These are phyloP conservation scores for Aspiorhynchus laticeps DNA, from an alignment of 2,113 vertebrate species.

Conservation along the genomic window DNA sequence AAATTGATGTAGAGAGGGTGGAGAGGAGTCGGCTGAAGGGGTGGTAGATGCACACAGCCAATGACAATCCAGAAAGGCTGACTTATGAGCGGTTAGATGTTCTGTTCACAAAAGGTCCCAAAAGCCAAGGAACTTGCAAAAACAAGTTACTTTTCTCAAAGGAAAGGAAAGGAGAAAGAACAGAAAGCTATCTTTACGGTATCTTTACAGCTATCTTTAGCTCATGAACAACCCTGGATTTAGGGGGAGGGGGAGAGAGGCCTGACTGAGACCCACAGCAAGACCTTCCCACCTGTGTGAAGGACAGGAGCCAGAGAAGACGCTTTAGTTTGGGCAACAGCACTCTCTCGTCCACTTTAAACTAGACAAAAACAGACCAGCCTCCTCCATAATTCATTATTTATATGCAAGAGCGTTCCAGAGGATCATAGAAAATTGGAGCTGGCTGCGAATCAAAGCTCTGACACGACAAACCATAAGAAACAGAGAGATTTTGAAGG, in stretches of 20 bases:
- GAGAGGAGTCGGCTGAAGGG: constrained; percentile 61
- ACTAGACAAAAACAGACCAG: background rate
- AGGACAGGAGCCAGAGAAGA: constrained; percentile 44
- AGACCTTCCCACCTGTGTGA: constrained; percentile 46
- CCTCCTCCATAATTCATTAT: constrained; percentile 62
- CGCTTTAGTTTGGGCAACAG: constrained; percentile 52
- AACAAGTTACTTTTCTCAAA: constrained; percentile 17
- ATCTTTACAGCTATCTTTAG: too few relatives aligned
- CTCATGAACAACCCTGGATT: constrained; percentile 11
- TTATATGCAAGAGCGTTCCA: constrained; percentile 62
- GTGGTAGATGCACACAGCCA: constrained; percentile 69
- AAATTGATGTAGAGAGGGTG: constrained; percentile 52
- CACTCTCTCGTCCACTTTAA: constrained; percentile 46
- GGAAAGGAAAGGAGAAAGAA: constrained; percentile 16
- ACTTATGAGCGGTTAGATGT: constrained; percentile 66
- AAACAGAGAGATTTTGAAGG: constrained; percentile 39
- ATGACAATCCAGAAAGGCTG: constrained; percentile 67
- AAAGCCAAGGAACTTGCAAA: constrained; percentile 24
- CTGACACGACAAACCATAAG: constrained; percentile 41
- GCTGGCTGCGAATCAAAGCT: constrained; percentile 55
- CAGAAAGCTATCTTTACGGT: background rate
- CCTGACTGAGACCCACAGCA: constrained; percentile 36
- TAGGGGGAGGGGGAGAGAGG: constrained; percentile 30
- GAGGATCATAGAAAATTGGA: constrained; percentile 57
- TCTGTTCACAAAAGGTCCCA: constrained; percentile 57